Percentiles rank a stretch among this genome's conserved stretches.
These are phyloP conservation scores for Netelia virgata DNA, from an alignment of 2,888 invertebrate genomes.

Conservation along the genomic window DNA sequence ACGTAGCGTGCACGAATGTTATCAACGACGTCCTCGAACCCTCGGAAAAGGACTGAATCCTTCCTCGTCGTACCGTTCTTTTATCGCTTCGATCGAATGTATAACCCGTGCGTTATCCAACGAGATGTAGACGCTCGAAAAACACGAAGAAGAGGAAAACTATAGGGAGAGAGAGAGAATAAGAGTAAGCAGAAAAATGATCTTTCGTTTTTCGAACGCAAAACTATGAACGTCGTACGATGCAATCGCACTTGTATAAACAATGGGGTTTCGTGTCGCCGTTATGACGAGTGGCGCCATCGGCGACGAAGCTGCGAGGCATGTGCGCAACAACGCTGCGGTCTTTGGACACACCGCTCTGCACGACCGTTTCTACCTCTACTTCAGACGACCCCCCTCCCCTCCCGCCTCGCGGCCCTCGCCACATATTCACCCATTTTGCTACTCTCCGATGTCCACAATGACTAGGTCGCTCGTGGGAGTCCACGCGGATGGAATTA, in stretches of 20 bases:
- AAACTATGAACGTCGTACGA: not conserved
- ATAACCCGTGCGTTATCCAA: too few species aligned
- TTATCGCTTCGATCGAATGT: too few species aligned
- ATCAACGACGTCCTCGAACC: too few species aligned
- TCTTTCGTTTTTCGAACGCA: not conserved
- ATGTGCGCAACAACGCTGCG: constrained; percentile 26
- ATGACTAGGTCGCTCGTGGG: constrained; percentile 20
- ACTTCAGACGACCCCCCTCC: not conserved
- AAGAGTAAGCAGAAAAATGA: not conserved
- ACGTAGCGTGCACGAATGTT: too few species aligned
- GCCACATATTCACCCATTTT: not conserved
- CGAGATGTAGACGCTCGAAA: too few species aligned
- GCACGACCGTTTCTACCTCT: not conserved
- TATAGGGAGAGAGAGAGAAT: not conserved
- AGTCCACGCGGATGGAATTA: constrained; percentile 50
- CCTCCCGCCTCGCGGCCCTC: not conserved
- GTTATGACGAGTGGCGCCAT: constrained; percentile 1
- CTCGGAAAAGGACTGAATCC: too few species aligned
- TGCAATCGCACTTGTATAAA: constrained; percentile 55
- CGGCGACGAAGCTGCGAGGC: constrained; percentile 14
- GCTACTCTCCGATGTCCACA: constrained; percentile 20
- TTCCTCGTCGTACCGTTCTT: too few species aligned
- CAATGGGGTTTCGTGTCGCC: constrained; percentile 1
- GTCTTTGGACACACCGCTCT: constrained; percentile 23
- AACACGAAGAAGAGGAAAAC: too few species aligned